Conservation (phyloP, 1,140 invertebrate genomes). For the Mesaphorura yosii region DNA sequence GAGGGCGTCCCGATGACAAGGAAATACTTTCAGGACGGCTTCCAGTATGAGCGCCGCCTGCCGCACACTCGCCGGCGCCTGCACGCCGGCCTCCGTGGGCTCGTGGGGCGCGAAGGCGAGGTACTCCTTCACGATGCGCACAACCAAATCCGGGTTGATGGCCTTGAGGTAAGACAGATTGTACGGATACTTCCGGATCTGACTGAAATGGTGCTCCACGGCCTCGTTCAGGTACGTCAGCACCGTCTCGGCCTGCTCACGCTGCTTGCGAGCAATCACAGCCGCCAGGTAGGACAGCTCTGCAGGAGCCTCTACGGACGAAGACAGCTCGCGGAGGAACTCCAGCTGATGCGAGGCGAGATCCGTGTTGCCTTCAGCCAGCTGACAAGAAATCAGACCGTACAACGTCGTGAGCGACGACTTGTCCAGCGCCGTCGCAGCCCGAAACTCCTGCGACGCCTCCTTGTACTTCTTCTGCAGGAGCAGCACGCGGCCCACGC, state of each 20-base stretch:
- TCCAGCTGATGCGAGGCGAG: constrained; percentile 74
- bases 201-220: constrained; percentile 53
- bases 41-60: constrained; percentile 56
- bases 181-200: constrained; percentile 50
- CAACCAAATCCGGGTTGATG: constrained; percentile 74
- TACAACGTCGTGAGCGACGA: constrained; percentile 61
- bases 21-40: constrained; percentile 62
- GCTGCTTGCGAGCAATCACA: constrained; percentile 48
- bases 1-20: constrained; percentile 60
- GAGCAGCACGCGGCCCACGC: constrained; percentile 67
- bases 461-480: constrained; percentile 61
- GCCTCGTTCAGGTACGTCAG: constrained; percentile 56
- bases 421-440: constrained; percentile 68
- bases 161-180: constrained; percentile 60
- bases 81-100: constrained; percentile 41
- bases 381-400: constrained; percentile 64
- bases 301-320: constrained; percentile 42
- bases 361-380: constrained; percentile 44
- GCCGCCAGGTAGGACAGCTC: constrained; percentile 55
- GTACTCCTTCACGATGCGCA: constrained; percentile 65
- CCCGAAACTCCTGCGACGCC: constrained; percentile 51
- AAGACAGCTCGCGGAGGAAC: constrained; percentile 69
- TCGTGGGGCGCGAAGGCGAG: constrained; percentile 57
- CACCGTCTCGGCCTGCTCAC: constrained; percentile 42
- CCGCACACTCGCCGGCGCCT: constrained; percentile 37